Base-by-base conservation (phyloP, 2,113 vertebrate genomes). In the Diadophis punctatus region DNA sequence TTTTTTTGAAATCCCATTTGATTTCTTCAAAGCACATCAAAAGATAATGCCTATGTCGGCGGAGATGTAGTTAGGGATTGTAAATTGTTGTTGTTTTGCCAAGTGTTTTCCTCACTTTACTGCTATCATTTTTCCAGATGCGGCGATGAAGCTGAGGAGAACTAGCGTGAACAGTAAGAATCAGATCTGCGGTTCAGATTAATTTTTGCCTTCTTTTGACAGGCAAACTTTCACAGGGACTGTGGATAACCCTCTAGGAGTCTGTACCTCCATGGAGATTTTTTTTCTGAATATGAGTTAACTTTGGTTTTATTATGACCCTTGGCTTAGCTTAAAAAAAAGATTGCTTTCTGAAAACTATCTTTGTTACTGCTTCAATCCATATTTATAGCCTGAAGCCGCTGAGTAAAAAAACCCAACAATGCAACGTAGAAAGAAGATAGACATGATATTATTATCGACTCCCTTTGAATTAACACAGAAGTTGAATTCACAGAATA, bases 281-380 rank as follows among this genome's bases (percentile, higher is more conserved):
- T 94, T 95, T 43, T 6, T 63, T 6, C 55, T 93, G 43, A 55
- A 92, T 93, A 90, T 27, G 9, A 58, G 23, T 92, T 93, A 89
- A 58, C 34, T 85, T 85, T 9, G 1, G 9, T 89, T 91, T 87
- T 95, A 48, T 86, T 86, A 63, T 93, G 90, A 93, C 46, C n/a
- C 34, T 46, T n/a, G 11, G 43, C 93, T 93, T 94, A 84, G 7
- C 51, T 95, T 92, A 68, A 89, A 91, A 88, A 89, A 91, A 92
- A 88, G 87, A 49, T 89, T 91, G 55, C 51, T 95, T 3, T 68
- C 18, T 90, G 80, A 86, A 89, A 93, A 92, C 80, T 55, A 0
- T 30, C 16, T 93, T 88, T 84, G 4, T 80, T 30, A 11, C 58
- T 86, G 8, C 49, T 60, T 23, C 20, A 30, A 52, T 92, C 27